Evolutionary conservation across 2,888 invertebrate genomes (phyloP), one percentile per base, ranked within the genome.

Genomic region (Micropterix aruncella): DNA sequence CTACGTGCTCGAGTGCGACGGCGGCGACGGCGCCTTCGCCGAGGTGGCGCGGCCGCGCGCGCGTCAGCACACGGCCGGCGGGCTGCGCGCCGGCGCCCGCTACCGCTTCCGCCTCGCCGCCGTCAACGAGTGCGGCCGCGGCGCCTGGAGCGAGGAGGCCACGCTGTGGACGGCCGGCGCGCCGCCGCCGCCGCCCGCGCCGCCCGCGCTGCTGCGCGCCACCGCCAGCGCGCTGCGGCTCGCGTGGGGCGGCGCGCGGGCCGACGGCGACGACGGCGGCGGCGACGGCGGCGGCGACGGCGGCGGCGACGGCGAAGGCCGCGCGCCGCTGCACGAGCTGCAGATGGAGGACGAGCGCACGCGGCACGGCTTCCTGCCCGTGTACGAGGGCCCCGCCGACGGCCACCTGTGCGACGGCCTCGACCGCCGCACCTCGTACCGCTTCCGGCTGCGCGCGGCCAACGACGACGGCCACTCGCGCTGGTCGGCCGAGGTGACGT

Each of bases 31-130:
- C 19, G 74, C 74, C 19, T 91, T 81, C 65, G 70, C 70, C 2
- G 90, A 90, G 62, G 66, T 84, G 40, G 79, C 80, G 52, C 77
- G 75, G 51, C 82, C 84, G 47, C 77, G 81, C 58, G 78, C 77
- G 47, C 82, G 83, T 55, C 86, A 88, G 57, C 83, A 80, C 62
- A 80, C 80, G 52, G 72, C 87, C 46, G 74, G 74, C 54, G 83
- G 84, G 59, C 73, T 93, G 48, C 79, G 79, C 52, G 79, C 89
- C 19, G 83, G 87, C 52, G 88, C 89, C 2, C 68, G 78, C 46
- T 91, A 92, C 63, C 76, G 77, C 48, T 89, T 92, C 66, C 80
- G 92, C 43, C 63, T 92, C 54, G 82, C 86, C 38, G 91, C 89
- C 52, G 75, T 85, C 47, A 92, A 92, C 62, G 82, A 83, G 54